Conservation (phyloP, 2,113 vertebrate species). For the Petaurus breviceps region DNA sequence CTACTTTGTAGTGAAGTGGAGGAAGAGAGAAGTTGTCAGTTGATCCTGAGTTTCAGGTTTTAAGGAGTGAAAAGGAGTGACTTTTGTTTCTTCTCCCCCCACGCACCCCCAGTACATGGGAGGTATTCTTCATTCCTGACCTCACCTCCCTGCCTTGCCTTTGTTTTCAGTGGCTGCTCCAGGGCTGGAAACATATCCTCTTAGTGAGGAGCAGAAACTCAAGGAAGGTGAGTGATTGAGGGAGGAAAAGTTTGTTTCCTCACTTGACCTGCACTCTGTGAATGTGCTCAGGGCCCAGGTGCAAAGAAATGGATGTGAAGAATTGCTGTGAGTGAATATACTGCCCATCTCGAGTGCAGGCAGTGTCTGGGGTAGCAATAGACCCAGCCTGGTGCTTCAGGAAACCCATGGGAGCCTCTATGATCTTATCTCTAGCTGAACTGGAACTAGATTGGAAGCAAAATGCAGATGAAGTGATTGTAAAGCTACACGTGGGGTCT, state of each 20-base stretch:
- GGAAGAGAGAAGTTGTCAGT: background rate
- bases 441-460: slow-evolving; percentile 97
- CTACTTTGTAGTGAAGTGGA: background rate
- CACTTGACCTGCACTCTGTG: background rate
- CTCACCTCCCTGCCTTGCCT: slow-evolving; percentile 4
- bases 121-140: background rate
- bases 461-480: slow-evolving; percentile 92
- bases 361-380: background rate
- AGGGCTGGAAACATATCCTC: background rate
- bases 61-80: too few relatives aligned
- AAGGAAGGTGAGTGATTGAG: slow-evolving; percentile 72
- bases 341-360: background rate
- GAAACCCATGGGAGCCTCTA: slow-evolving; percentile 1
- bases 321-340: background rate
- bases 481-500: slow-evolving; percentile 90
- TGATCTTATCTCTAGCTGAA: slow-evolving; percentile 82
- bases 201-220: slow-evolving; percentile 61
- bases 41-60: background rate
- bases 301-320: background rate
- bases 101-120: background rate
- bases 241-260: background rate
- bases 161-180: slow-evolving; percentile 53
- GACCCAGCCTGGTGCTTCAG: background rate
- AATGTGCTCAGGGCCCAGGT: background rate
- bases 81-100: background rate